Evolutionary conservation across 2,113 vertebrate species (phyloP), one percentile per base, ranked within the genome.

Genomic region (Oreamnos americanus): DNA sequence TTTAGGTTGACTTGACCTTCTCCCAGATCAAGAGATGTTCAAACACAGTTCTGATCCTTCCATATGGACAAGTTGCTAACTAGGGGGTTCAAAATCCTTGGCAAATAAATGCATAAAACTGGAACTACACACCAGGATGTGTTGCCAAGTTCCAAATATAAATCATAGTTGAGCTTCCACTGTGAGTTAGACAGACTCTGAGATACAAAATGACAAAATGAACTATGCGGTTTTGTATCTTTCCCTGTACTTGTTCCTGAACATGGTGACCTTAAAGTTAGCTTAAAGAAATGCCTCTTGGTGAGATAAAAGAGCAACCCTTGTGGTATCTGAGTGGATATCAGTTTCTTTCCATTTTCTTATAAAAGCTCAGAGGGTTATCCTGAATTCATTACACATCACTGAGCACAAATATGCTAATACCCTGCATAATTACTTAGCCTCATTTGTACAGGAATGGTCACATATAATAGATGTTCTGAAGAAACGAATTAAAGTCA

Each of bases 391-490:
- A 62, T 28, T 93, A 51, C 57, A 87, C 6, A 51, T 86, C 58
- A 51, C 55, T 83, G 17, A 49, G 60, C 33, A 87, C 87, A 81
- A 87, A 76, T 81, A 89, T 64, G 71, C 53, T 95, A 93, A 93
- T 39, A 67, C 7, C 23, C 43, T 58, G 64, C 17, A 87, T 90
- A 87, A 93, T 84, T 79, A 93, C 12, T 92, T 90, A 53, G 60
- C 47, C 74, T 55, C 82, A 71, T 95, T 93, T 92, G 51, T 96
- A 83, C 26, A 84, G 93, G 71, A 95, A 81, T 67, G 33, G 57
- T 87, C 78, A 94, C 49, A 58, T 47, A 87, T 83, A 82, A 96
- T 33, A 95, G 39, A 94, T 76, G 47, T 92, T 96, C 60, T 76
- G 10, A 94, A 45, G 67, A 53, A 78, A 92, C 23, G 19, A 91